These are phyloP conservation scores for Brachystomella parvula DNA, from an alignment of 1,140 invertebrate species.

Conservation along the genomic window DNA sequence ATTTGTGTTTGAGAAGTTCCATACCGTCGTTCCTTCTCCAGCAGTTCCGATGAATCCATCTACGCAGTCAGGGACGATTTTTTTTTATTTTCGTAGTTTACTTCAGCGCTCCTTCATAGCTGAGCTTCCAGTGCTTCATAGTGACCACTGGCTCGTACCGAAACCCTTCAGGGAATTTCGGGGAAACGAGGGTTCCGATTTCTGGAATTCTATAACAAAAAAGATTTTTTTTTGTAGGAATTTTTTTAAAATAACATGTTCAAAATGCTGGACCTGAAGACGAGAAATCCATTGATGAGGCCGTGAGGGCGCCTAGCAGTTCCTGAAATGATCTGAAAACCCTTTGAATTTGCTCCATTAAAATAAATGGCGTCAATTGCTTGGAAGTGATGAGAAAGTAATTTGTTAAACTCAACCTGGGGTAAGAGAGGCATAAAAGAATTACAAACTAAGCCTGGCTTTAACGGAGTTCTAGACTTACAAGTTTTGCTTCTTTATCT, in stretches of 20 bases:
- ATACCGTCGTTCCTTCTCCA: too few species aligned
- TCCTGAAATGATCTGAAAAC: constrained; percentile 47
- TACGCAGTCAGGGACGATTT: too few species aligned
- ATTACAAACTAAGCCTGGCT: too few species aligned
- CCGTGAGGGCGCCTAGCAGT: constrained; percentile 43
- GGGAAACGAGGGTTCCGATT: constrained; percentile 55
- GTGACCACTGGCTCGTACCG: constrained; percentile 52
- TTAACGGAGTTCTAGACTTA: too few species aligned
- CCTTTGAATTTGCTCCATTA: constrained; percentile 49
- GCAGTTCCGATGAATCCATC: too few species aligned
- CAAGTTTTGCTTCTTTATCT: too few species aligned
- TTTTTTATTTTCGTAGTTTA: too few species aligned
- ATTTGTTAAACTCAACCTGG: too few species aligned
- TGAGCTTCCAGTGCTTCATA: constrained; percentile 58
- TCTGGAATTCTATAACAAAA: constrained; percentile 47
- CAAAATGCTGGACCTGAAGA: constrained; percentile 30
- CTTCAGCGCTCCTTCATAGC: constrained; percentile 57
- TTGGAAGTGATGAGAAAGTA: constrained; percentile 52
- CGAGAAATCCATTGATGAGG: constrained; percentile 44
- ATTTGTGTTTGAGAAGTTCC: too few species aligned
- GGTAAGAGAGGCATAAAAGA: too few species aligned
- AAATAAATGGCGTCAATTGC: constrained; percentile 57
- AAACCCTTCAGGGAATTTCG: constrained; percentile 59
- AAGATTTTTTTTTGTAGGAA: too few species aligned
- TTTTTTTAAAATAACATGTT: too few species aligned